phyloP scores from a whole-genome alignment of 2,113 vertebrate species.

The Phoxinus phoxinus region DNA sequence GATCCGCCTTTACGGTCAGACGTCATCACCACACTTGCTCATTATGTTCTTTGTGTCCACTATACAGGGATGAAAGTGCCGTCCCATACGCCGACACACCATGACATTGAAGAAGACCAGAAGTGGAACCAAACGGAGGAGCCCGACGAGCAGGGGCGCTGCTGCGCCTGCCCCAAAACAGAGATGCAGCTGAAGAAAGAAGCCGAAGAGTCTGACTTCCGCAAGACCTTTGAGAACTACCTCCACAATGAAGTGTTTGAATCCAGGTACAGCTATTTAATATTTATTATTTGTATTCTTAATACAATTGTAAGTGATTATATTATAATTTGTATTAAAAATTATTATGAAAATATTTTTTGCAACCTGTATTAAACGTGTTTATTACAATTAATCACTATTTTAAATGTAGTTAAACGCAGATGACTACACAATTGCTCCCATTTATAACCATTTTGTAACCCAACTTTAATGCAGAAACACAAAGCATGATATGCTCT shows the following conservation, averaged over 20 bases:
- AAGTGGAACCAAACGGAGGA: conserved; percentile 87
- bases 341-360: too few relatives aligned
- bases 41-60: background rate
- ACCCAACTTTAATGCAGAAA: too few relatives aligned
- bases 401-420: too few relatives aligned
- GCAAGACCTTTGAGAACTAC: conserved; percentile 96
- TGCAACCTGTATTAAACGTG: too few relatives aligned
- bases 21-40: background rate
- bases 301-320: too few relatives aligned
- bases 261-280: conserved; percentile 78
- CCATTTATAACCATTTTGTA: too few relatives aligned
- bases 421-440: too few relatives aligned
- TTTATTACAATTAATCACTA: too few relatives aligned
- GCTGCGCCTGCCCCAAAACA: conserved; percentile 93
- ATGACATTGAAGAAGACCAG: conserved; percentile 82
- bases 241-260: conserved; percentile 96
- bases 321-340: too few relatives aligned
- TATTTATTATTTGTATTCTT: too few relatives aligned
- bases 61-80: conserved; percentile 89
- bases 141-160: conserved; percentile 74
- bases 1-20: background rate
- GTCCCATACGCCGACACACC: conserved; percentile 85
- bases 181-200: conserved; percentile 92
- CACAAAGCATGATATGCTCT: too few relatives aligned
- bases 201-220: conserved; percentile 88